Conservation (phyloP, 2,797 vertebrate genomes). For the Erpetoichthys calabaricus region DNA sequence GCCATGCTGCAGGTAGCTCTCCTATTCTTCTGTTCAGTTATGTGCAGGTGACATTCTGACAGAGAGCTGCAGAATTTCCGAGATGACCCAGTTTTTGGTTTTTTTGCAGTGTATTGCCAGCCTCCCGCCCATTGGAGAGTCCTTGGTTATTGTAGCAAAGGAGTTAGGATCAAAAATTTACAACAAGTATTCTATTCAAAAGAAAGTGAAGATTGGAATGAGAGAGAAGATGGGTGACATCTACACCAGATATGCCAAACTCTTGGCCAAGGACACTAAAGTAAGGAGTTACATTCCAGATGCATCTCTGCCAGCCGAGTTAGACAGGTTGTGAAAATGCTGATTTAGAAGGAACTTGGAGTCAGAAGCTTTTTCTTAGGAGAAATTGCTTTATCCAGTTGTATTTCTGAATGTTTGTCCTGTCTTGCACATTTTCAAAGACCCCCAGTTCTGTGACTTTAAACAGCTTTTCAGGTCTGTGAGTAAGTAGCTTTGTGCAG, state of each 20-base stretch:
- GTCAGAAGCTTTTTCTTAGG: too few relatives aligned
- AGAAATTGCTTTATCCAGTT: too few relatives aligned
- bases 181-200: constrained; percentile 47
- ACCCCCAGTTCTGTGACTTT: too few relatives aligned
- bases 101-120: constrained; percentile 46
- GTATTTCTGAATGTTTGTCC: too few relatives aligned
- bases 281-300: constrained; percentile 31
- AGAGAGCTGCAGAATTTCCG: not conserved
- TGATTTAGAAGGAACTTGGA: too few relatives aligned
- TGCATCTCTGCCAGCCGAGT: too few relatives aligned
- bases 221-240: constrained; percentile 50
- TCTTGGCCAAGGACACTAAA: constrained; percentile 67
- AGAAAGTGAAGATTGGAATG: constrained; percentile 42
- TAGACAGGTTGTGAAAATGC: too few relatives aligned
- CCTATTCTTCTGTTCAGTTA: not conserved
- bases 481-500: too few relatives aligned
- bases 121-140: constrained; percentile 65
- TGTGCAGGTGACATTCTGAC: rapidly evolving
- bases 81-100: too few relatives aligned
- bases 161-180: constrained; percentile 59
- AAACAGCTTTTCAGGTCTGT: too few relatives aligned
- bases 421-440: too few relatives aligned
- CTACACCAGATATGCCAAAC: constrained; percentile 53
- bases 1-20: constrained; percentile 71
- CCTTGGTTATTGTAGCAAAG: constrained; percentile 52